Percentiles rank a stretch among this genome's conserved stretches.
phyloP scores from a whole-genome alignment of 2,113 vertebrate genomes.

The Zosterops hypoxanthus region DNA sequence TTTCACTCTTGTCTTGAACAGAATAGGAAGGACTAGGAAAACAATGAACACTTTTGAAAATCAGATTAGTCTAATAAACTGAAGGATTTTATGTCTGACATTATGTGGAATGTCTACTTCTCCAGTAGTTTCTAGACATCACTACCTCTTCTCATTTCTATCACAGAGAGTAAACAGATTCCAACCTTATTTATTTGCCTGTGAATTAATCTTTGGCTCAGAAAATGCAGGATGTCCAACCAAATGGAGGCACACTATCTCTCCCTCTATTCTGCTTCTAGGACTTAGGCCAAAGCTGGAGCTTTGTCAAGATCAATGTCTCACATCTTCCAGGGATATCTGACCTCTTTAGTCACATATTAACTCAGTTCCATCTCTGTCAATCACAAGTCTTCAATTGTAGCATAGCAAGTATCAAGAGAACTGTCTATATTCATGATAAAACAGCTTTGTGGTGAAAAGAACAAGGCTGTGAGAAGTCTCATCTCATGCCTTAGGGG shows the following conservation, averaged over 20 bases:
- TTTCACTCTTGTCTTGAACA: not conserved
- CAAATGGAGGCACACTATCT: not conserved
- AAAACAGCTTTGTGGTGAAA: not conserved
- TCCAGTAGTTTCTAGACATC: not conserved
- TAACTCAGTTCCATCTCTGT: not conserved
- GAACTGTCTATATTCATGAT: not conserved
- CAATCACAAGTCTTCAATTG: not conserved
- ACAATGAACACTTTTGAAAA: not conserved
- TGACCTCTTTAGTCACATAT: not conserved
- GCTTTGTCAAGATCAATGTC: not conserved
- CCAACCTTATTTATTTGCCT: not conserved
- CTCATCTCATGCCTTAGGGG: not conserved
- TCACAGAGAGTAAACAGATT: not conserved
- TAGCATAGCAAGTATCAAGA: not conserved
- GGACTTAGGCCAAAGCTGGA: not conserved
- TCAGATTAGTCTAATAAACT: not conserved
- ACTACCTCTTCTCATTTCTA: not conserved
- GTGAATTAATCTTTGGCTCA: not conserved
- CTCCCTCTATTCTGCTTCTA: not conserved
- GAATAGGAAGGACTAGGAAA: not conserved
- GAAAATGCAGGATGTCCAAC: not conserved
- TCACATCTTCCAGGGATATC: not conserved
- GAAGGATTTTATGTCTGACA: not conserved
- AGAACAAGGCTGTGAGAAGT: not conserved
- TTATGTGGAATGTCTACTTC: not conserved